Evolutionary conservation across 2,797 vertebrate species (phyloP).

Genomic region (Catamblyrhynchus diadema): DNA sequence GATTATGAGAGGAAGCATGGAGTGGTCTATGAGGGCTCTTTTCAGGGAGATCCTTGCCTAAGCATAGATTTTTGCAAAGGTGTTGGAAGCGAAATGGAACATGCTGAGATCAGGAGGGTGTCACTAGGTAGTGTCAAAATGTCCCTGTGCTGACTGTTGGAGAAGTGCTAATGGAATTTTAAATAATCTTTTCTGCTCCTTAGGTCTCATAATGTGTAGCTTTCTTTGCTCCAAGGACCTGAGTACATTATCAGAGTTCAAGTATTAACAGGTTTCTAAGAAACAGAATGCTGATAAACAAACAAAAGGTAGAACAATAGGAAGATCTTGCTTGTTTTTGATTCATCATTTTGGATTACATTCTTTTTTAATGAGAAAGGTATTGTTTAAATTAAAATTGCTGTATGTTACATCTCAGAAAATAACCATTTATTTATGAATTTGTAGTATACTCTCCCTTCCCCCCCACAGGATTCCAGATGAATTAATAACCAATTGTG

Average conservation of each 20-base stretch:
- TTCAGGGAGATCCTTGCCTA: slow-evolving; percentile 41
- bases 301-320: not conserved
- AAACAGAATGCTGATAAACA: slow-evolving; percentile 4
- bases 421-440: not conserved
- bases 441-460: not conserved
- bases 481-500: slow-evolving; percentile 42
- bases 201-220: not conserved
- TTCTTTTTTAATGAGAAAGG: not conserved
- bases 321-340: not conserved
- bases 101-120: slow-evolving; percentile 1
- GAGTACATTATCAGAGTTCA: not conserved
- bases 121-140: slow-evolving; percentile 30
- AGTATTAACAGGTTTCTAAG: slow-evolving; percentile 1
- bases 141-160: not conserved
- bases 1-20: slow-evolving; percentile 57
- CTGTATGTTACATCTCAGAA: not conserved
- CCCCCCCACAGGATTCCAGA: not conserved
- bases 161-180: slow-evolving; percentile 39
- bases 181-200: slow-evolving; percentile 6
- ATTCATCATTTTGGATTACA: not conserved
- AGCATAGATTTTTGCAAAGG: slow-evolving; percentile 50
- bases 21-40: slow-evolving; percentile 50
- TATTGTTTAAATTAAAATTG: not conserved
- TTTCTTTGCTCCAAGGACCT: not conserved
- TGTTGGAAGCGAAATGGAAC: slow-evolving; percentile 13